These are phyloP conservation scores for Ferrisia virgata DNA, from an alignment of 2,888 invertebrate genomes.

Conservation along the genomic window DNA sequence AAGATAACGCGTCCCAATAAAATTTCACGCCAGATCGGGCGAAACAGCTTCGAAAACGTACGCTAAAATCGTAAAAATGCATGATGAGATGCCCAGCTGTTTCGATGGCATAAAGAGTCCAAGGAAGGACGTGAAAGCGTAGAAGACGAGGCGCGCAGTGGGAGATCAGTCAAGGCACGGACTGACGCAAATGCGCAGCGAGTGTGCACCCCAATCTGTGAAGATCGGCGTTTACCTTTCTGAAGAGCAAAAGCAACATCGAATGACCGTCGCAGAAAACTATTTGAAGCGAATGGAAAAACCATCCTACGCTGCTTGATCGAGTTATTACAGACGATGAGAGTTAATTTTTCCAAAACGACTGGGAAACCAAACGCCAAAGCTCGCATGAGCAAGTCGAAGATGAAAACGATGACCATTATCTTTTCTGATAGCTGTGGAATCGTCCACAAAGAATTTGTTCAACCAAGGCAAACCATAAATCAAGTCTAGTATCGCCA, in stretches of 20 bases:
- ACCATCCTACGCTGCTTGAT: slow-evolving; percentile 45
- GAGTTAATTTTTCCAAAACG: slow-evolving; percentile 48
- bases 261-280: slow-evolving; percentile 1
- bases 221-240: slow-evolving; percentile 48
- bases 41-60: slow-evolving; percentile 23
- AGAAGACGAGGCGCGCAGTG: background rate
- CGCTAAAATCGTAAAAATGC: slow-evolving; percentile 37
- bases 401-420: slow-evolving; percentile 60
- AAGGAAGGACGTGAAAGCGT: too few relatives aligned
- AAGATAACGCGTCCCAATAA: slow-evolving; percentile 10
- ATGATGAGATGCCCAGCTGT: slow-evolving; percentile 25
- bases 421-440: slow-evolving; percentile 38
- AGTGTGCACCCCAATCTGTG: slow-evolving; percentile 46
- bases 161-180: slow-evolving; percentile 16
- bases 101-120: background rate
- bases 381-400: slow-evolving; percentile 21
- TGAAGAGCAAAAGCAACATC: slow-evolving; percentile 48
- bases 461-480: slow-evolving; percentile 18
- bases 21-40: slow-evolving; percentile 36
- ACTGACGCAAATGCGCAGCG: slow-evolving; percentile 34
- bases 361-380: slow-evolving; percentile 47
- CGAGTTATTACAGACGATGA: slow-evolving; percentile 48
- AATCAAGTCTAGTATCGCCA: background rate
- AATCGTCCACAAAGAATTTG: slow-evolving; percentile 43
- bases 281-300: slow-evolving; percentile 31